Base-by-base conservation (phyloP, 2,888 invertebrate species). In the Cyclophora punctaria region DNA sequence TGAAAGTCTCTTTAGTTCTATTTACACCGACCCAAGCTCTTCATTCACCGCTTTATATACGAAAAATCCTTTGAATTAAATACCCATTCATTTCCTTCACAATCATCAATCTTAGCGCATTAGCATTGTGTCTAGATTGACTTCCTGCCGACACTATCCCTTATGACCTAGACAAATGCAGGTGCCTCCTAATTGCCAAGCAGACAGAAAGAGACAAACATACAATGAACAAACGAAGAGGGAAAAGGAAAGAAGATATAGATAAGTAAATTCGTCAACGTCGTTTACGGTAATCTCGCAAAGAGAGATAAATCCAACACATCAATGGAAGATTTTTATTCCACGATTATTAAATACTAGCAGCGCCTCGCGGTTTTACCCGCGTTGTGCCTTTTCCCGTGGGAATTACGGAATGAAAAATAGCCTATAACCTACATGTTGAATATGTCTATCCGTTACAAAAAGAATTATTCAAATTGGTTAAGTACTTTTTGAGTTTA, bases 231-330 rank as follows among this genome's bases (percentile, higher is more conserved):
- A 47, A 48, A 45, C 4, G 70, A 60, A 51, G 20, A 20, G 20
- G 66, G 71, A 83, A 54, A 60, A 64, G 60, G 80, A 83, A 41
- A 56, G 53, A 53, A 49, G 60, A 62, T 57, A 48, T 53, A 57
- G 65, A 68, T 63, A 69, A 83, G 83, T 83, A 84, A 83, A 87
- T 86, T 79, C 73, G 82, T 87, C 86, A 86, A 75, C 83, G 86
- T 87, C 85, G 76, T 73, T 73, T 83, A 71, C 69, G 68, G 79
- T 87, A 85, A 85, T 86, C 87, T 84, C 78, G 80, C 80, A 77
- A 77, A 79, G 76, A 71, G 78, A 79, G 82, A 85, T 84, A 84
- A 83, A 83, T 82, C 82, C 75, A 60, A 73, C 69, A 67, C 75
- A 72, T 71, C 69, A 20, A 37, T 37, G 73, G 60, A 73, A 76